These are phyloP conservation scores for Steinernema scapterisci DNA, from an alignment of 2,888 invertebrate species.

Conservation along the genomic window DNA sequence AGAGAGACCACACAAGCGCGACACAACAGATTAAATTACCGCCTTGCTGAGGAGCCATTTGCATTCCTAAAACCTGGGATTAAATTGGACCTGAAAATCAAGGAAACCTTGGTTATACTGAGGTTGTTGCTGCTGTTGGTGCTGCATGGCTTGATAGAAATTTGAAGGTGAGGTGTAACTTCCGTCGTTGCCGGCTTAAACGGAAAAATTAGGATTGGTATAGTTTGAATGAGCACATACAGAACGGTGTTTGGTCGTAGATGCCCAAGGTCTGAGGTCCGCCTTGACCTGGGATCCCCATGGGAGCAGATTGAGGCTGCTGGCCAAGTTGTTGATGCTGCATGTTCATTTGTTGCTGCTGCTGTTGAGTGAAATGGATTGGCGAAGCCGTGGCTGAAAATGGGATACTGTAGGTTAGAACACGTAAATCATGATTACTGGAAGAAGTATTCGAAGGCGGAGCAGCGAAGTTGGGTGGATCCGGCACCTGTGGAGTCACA, in stretches of 20 bases:
- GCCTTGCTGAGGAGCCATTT: conserved; percentile 21
- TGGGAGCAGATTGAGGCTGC: neutral
- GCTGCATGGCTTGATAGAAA: conserved; percentile 37
- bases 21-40: conserved; percentile 14
- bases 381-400: conserved; percentile 13
- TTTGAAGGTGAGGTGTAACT: conserved; percentile 51
- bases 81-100: conserved; percentile 3
- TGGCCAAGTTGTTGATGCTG: conserved; percentile 20
- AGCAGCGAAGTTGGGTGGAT: conserved; percentile 30
- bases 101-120: conserved; percentile 4
- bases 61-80: neutral
- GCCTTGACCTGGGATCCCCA: conserved; percentile 13
- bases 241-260: conserved; percentile 58
- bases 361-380: conserved; percentile 8
- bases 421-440: neutral
- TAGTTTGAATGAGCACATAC: conserved; percentile 40
- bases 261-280: conserved; percentile 42
- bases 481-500: conserved; percentile 23
- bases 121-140: conserved; percentile 15
- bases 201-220: neutral
- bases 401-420: too few species aligned
- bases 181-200: conserved; percentile 49
- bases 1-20: conserved; percentile 25
- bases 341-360: conserved; percentile 14
- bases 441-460: conserved; percentile 32